Base-by-base conservation (phyloP, 2,797 vertebrate species). In the Notolabrus celidotus region DNA sequence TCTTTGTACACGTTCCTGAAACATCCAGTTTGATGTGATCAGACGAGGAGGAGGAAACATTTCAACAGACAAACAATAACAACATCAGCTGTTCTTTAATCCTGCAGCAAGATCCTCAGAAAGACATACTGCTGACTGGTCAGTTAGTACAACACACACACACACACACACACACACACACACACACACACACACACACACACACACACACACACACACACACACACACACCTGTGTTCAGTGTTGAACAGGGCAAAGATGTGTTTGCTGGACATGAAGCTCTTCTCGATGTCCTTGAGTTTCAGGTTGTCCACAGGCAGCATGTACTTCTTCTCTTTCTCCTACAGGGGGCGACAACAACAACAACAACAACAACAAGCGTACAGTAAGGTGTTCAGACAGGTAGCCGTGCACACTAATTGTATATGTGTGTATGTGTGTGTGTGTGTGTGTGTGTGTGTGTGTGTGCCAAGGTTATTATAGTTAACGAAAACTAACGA, bases 201-300 rank as follows among this genome's bases (percentile, higher is more conserved):
- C 22, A 27, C 23, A 47, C 15, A 7, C 2, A 22, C 17, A 51
- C 4, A 29, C 16, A 50, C 25, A 29, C 14, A 29, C 3, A 50
- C 8, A n/a, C 25, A 39, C 23, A 64, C 65, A 45, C 20, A 97
- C 97, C 97, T 96, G 91, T 98, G 97, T 68, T 99, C 97, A 0
- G 96, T 98, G 93, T 96, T 97, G 88, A 99, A 98, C 76, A 99
- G 94, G 46, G 97, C 97, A 42, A 99, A 98, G 88, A 99, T 91
- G 61, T 97, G 93, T 81, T 99, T 99, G 94, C 97, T 98, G 59
- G 97, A 99, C 97, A 99, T 98, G 89, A 99, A 99, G 0, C 97
- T 95, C 67, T 98, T 98, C 90, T 99, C 97, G 23, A 99, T 95
- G 59, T 99, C 97, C 34, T 97, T 92, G 67, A 99, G 91, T 66